phyloP scores from a whole-genome alignment of 2,797 vertebrate species.

The Eulemur rubriventer region DNA sequence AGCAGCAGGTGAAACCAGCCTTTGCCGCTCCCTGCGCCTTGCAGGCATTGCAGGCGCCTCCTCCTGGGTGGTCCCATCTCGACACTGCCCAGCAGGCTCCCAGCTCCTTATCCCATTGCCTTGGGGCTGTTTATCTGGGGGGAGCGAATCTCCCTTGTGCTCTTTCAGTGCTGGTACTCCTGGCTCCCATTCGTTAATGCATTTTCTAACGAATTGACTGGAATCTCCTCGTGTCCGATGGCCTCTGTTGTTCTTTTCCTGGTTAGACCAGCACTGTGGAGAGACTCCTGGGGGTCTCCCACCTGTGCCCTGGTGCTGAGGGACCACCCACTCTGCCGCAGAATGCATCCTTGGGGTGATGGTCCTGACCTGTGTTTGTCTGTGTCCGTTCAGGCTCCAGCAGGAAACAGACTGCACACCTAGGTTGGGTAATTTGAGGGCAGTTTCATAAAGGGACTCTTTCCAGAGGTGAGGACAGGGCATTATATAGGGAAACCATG shows the following conservation, averaged over 20 bases:
- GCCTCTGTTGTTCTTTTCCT: background rate
- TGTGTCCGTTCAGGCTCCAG: background rate
- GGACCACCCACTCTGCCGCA: background rate
- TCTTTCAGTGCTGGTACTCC: background rate
- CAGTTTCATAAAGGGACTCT: background rate
- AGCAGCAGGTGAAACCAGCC: slow-evolving; percentile 48
- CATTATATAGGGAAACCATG: background rate
- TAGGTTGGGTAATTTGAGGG: background rate
- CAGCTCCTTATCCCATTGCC: background rate
- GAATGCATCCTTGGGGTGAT: background rate
- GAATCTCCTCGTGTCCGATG: background rate
- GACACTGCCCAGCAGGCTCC: background rate
- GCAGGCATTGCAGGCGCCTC: background rate
- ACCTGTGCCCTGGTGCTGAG: background rate
- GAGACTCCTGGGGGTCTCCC: background rate
- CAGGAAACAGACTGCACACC: background rate
- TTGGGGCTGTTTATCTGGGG: background rate
- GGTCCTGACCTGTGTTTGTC: background rate
- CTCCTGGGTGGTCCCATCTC: background rate
- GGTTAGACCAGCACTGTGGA: background rate
- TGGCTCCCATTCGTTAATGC: background rate
- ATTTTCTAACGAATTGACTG: background rate
- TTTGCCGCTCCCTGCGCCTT: background rate
- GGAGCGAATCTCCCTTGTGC: background rate
- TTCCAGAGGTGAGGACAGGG: background rate